Evolutionary conservation across 2,797 vertebrate species (phyloP).

Genomic region (Dipus sagitta): DNA sequence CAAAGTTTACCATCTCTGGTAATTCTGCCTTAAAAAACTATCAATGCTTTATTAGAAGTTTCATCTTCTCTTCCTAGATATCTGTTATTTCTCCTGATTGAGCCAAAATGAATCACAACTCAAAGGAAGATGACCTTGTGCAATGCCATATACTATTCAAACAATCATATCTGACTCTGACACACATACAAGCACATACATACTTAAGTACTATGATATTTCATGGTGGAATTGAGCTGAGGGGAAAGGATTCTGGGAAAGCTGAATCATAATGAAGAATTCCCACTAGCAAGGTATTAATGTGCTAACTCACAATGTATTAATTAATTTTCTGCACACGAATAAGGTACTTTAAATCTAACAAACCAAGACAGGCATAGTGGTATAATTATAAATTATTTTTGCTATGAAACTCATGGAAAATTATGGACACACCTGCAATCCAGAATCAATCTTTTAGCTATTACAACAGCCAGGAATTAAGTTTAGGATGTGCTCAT

Average conservation of each 20-base stretch:
- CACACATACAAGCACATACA: background rate
- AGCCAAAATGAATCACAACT: background rate
- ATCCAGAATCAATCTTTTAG: background rate
- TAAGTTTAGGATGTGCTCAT: conserved; percentile 3
- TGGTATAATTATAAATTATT: background rate
- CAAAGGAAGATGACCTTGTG: background rate
- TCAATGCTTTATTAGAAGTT: fast-evolving
- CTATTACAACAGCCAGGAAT: background rate
- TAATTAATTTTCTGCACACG: no score
- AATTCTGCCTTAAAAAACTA: background rate
- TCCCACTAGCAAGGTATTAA: background rate
- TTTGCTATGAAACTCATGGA: background rate
- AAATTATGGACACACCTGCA: background rate
- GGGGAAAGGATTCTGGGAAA: background rate
- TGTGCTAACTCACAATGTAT: no score
- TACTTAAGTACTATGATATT: background rate
- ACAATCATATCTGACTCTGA: background rate
- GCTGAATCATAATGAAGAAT: background rate
- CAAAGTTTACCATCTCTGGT: conserved; percentile 16
- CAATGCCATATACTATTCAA: background rate
- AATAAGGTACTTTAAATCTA: no score
- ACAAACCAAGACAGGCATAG: no score
- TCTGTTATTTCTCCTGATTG: conserved; percentile 17
- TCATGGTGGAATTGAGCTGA: background rate
- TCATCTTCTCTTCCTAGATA: background rate